Base-by-base conservation (phyloP, 2,113 vertebrate species). In the Lutjanus erythropterus region DNA sequence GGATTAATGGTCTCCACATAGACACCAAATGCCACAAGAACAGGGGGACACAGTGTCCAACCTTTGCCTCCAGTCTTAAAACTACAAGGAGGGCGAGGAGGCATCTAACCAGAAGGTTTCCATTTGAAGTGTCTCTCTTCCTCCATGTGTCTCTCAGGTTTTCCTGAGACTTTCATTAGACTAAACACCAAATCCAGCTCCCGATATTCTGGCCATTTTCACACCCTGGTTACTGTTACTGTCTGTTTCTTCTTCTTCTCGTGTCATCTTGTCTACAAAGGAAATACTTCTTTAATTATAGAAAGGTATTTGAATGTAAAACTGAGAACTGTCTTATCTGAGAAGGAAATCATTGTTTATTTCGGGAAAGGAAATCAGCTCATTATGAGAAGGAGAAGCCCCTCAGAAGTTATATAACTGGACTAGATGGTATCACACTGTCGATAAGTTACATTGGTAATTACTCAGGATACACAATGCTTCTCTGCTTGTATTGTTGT, bases 1-100 rank as follows among this genome's bases (percentile, higher is more conserved):
- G 23, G 50, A 75, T 77, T 58, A 84, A 70, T 50, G 50, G 55
- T 46, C 37, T 60, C 42, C 33, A 70, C 21, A 29, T 12, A 37
- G 35, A 35, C 50, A 75, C 25, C 53, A 42, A 56, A 65, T 33
- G 23, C 5, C 23, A 47, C 27, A 46, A 62, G 41, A 62, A 64
- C 27, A 52, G 41, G 31, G 61, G 49, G 33, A 47, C 67, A 59
- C 21, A 19, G 29, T n/a, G 47, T 56, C 25, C 37, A 46, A 41
- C 27, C n/a, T 31, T 59, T 83, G 35, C 55, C 65, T 75, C 21
- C 0, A 10, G 62, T 29, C 16, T 14, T 23, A 33, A 66, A 66
- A 37, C 65, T 41, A 49, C 7, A 29, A 60, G 55, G 16, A 62
- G 11, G 39, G 18, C 10, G n/a, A n/a, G n/a, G n/a, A 27, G 15